phyloP scores from a whole-genome alignment of 1,140 invertebrate genomes.

The Aphelinus certus region DNA sequence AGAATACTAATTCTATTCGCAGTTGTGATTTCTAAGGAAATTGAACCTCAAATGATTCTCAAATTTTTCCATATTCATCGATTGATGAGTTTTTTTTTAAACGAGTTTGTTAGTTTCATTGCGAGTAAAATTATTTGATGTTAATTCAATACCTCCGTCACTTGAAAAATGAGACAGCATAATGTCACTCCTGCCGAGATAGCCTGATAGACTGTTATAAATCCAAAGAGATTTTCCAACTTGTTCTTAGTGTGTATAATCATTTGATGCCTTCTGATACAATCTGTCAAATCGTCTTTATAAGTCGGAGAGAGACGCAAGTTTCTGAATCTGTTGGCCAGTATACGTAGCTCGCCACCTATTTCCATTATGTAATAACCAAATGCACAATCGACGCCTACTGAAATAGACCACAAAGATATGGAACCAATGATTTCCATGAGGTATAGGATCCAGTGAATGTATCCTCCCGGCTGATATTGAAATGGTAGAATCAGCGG shows the following conservation, averaged over 20 bases:
- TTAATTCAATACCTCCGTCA: constrained; percentile 1
- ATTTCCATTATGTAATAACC: background rate
- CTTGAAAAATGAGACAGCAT: background rate
- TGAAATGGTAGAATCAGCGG: background rate
- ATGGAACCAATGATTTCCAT: background rate
- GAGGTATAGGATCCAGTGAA: background rate
- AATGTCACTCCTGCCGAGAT: background rate
- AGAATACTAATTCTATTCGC: background rate
- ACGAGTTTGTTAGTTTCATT: too few relatives aligned
- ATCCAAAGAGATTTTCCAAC: background rate
- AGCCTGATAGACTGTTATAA: background rate
- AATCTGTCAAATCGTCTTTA: background rate
- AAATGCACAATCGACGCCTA: background rate
- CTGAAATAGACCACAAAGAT: background rate
- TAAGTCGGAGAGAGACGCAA: background rate
- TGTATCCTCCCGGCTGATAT: background rate
- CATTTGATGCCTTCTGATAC: constrained; percentile 3
- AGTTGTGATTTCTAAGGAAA: too few relatives aligned
- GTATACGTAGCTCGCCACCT: background rate
- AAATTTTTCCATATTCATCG: too few relatives aligned
- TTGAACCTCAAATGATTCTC: too few relatives aligned
- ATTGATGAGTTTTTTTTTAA: too few relatives aligned
- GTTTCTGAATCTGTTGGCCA: background rate
- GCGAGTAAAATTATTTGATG: too few relatives aligned
- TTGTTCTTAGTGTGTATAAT: background rate